Evolutionary conservation across 2,113 vertebrate species (phyloP).

Genomic region (Catharus minimus): DNA sequence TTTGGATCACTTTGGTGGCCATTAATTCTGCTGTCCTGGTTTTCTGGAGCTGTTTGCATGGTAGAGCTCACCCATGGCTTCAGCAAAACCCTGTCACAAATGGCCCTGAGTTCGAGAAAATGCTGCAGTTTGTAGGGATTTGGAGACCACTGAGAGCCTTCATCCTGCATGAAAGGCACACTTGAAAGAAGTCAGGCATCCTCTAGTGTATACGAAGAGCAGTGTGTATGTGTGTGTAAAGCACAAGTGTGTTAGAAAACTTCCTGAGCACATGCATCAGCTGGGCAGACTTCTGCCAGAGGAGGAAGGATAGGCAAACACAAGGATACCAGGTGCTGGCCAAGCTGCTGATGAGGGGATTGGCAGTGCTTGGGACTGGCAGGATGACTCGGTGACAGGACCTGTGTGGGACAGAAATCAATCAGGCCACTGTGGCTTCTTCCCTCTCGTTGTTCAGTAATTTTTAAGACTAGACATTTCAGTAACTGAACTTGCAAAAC

Average conservation of each 20-base stretch:
- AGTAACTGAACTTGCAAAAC: background rate
- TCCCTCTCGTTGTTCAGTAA: background rate
- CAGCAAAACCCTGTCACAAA: background rate
- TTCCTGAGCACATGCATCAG: accelerated
- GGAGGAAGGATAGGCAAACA: background rate
- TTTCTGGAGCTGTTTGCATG: background rate
- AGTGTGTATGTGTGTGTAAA: accelerated
- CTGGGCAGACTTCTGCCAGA: background rate
- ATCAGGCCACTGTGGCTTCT: background rate
- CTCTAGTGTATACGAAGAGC: background rate
- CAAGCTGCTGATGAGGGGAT: background rate
- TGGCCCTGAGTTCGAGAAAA: background rate
- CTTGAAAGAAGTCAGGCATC: background rate
- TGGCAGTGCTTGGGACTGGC: background rate
- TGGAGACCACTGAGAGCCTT: background rate
- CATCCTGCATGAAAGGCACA: background rate
- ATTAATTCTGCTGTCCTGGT: background rate
- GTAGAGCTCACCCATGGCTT: background rate
- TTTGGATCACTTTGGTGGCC: background rate
- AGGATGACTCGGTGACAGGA: accelerated
- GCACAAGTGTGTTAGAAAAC: accelerated
- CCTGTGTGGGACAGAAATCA: background rate
- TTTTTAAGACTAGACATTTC: background rate
- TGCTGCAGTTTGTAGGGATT: background rate
- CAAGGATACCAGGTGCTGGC: background rate